Evolutionary conservation across 1,140 invertebrate genomes (phyloP), one percentile per base, ranked within the genome.

Genomic region (Stegodyphus mimosarum): DNA sequence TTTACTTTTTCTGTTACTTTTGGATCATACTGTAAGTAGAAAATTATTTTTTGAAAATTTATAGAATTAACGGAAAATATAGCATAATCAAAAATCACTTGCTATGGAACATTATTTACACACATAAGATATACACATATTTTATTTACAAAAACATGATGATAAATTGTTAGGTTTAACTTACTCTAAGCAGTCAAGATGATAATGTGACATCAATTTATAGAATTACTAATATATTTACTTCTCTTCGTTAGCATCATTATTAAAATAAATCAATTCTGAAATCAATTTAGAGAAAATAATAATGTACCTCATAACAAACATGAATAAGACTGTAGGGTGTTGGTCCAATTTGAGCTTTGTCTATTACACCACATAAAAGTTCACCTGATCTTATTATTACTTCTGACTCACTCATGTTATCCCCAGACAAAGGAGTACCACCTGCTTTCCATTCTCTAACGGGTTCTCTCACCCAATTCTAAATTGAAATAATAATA

Each of bases 301-400:
- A 3, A 72, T 49, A 67, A 33, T 10, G 51, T 89, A 93, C 93
- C 91, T 98, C 97, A 91, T 95, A 98, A 90, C 97, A 94, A 87
- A 95, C 95, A 90, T 99, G 98, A 17, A 98, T 93, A 11, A 99
- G 92, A 88, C 98, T 96, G 91, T 95, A 99, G 6, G 95, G 94
- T 1, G 98, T 98, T 0, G 98, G 94, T 18, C 99, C 99, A 91
- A 97, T 98, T 89, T 99, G 98, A 52, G 94, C 95, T 91, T 99
- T 99, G 91, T 99, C 99, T 60, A 99, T 91, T n/a, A 99, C 94
- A 6, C 99, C 99, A 88, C 92, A 94, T 1, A 99, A 89, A 9
- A 99, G 91, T 91, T 99, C 95, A 7, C 98, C 98, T 76, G 95
- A 92, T 73, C 95, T 91, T 87, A 99, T 96, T 13, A 99, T 92